Percentiles rank a stretch among this genome's conserved stretches.
Evolutionary conservation across 2,113 vertebrate species (phyloP).

Genomic region (Ceyx melanurus): DNA sequence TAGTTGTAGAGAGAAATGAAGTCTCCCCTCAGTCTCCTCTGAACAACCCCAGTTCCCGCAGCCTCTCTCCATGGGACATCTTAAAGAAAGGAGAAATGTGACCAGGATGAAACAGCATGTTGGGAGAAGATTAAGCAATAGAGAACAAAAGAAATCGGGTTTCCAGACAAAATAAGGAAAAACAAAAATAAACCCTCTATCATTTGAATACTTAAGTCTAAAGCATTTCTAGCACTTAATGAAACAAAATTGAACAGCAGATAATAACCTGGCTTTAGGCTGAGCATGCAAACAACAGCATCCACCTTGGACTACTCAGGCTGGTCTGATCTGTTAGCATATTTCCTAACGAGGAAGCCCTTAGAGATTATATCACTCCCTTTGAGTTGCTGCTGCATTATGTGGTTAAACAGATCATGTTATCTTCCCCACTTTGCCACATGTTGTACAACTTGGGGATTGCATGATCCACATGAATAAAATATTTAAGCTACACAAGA

Average conservation of each 20-base stretch:
- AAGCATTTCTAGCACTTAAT: neutral
- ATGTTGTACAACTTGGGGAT: no score
- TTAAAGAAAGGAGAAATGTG: neutral
- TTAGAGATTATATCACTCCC: neutral
- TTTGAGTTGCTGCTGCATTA: neutral
- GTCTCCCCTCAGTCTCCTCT: no score
- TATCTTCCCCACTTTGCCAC: neutral
- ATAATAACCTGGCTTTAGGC: neutral
- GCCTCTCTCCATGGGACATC: no score
- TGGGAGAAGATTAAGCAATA: neutral
- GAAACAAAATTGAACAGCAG: neutral
- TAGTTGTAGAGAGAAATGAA: no score
- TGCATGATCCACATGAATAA: neutral
- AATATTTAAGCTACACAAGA: neutral
- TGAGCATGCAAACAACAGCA: neutral
- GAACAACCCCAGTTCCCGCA: no score
- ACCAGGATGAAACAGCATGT: neutral
- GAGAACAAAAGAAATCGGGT: neutral
- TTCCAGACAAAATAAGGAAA: neutral
- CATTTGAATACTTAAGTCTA: neutral
- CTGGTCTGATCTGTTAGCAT: neutral
- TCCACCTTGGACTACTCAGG: neutral
- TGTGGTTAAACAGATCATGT: neutral
- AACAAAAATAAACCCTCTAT: neutral
- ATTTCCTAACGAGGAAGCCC: neutral